Evolutionary conservation across 2,797 vertebrate species (phyloP), one percentile per base, ranked within the genome.

Genomic region (Eurystomus glaucurus): DNA sequence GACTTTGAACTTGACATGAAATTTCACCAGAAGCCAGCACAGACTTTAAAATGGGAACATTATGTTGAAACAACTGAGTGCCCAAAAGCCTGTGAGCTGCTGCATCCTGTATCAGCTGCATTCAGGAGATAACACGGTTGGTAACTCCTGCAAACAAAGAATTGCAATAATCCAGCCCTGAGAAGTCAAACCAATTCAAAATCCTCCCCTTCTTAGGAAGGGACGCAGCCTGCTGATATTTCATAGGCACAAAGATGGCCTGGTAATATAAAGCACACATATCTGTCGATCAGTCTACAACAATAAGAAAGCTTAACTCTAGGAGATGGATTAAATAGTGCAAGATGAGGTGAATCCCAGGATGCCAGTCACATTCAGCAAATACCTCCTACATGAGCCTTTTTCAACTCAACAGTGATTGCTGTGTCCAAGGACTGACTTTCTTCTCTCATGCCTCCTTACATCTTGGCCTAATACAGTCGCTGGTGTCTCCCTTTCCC

Each of bases 131-230:
- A 96, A 92, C 79, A 61, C 0, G 0, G 88, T 60, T 31, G 78
- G 85, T 91, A 86, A 92, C 91, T 92, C 70, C 68, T 79, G 85
- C 95, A 91, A 97, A 95, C 60, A 97, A 96, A 95, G 92, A 94
- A 94, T 54, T 82, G 66, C 83, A 93, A 76, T 95, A 95, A 97
- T 89, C 85, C 78, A 93, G 65, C 71, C 39, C 85, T 77, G 66
- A 79, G 72, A 95, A 93, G 37, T 58, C 54, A 89, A 92, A 88
- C 64, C 31, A 61, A 77, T 90, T 80, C 62, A 91, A 92, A 95
- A 93, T 81, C 48, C 45, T 69, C 18, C 35, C 60, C 37, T 46
- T 4, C 25, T 72, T 33, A 37, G 68, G 71, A 86, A 62, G n/a
- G 28, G 48, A n/a, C 2, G 7, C 62, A 65, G 45, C 54, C 75